These are phyloP conservation scores for Poecilus cupreus DNA, from an alignment of 2,888 invertebrate genomes.

Conservation along the genomic window DNA sequence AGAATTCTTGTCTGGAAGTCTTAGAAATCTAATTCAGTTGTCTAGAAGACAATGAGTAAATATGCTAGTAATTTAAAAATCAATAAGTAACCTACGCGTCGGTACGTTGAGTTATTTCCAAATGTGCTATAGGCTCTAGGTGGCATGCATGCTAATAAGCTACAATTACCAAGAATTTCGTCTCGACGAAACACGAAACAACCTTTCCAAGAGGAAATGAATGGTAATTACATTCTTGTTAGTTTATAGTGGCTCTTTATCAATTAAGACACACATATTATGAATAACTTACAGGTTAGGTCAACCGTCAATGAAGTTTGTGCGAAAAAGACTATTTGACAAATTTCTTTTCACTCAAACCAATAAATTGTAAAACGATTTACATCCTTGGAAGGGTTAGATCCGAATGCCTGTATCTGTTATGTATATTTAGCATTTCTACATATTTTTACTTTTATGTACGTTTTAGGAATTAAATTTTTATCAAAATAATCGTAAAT, in stretches of 20 bases:
- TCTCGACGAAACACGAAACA: constrained; percentile 11
- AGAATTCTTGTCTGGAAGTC: not conserved
- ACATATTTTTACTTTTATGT: too few species aligned
- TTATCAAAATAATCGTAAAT: too few species aligned
- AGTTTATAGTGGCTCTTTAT: not conserved
- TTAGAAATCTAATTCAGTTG: constrained; percentile 28
- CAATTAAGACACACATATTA: not conserved
- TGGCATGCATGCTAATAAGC: constrained; percentile 30
- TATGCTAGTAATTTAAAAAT: constrained; percentile 25
- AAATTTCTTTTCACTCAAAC: too few species aligned
- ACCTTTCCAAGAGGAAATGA: not conserved
- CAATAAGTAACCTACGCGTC: constrained; percentile 10
- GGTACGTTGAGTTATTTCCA: constrained; percentile 42
- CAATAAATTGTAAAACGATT: too few species aligned
- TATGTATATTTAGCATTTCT: too few species aligned
- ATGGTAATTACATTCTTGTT: constrained; percentile 10
- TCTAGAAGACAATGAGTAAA: not conserved
- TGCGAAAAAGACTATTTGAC: not conserved
- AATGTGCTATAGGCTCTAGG: constrained; percentile 19
- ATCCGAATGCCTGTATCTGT: too few species aligned
- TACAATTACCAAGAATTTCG: constrained; percentile 41
- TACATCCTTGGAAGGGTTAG: too few species aligned
- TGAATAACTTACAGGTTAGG: not conserved
- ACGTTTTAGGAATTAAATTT: too few species aligned
- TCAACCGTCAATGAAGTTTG: not conserved